Evolutionary conservation across 2,797 vertebrate genomes (phyloP).

Genomic region (Siniperca undulata): DNA sequence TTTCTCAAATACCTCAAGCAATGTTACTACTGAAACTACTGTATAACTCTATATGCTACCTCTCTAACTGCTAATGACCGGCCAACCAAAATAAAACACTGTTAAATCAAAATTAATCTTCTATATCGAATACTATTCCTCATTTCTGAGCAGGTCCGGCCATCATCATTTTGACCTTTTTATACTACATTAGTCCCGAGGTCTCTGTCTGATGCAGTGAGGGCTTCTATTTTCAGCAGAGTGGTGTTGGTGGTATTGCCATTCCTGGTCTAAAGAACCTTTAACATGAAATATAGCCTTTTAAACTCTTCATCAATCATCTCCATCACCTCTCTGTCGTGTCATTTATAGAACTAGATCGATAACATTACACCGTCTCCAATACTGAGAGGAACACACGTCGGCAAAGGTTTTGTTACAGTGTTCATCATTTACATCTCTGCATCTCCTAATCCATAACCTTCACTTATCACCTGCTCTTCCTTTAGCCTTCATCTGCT

Average conservation of each 20-base stretch:
- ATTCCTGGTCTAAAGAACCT: slow-evolving; percentile 34
- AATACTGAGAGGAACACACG: slow-evolving; percentile 34
- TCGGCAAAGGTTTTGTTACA: slow-evolving; percentile 42
- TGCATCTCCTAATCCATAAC: slow-evolving; percentile 33
- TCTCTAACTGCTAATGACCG: not conserved
- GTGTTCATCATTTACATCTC: slow-evolving; percentile 35
- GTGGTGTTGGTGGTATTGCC: not conserved
- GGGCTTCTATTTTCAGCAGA: slow-evolving; percentile 46
- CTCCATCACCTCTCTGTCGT: slow-evolving; percentile 25
- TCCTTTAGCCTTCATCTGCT: not conserved
- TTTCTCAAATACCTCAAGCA: slow-evolving; percentile 6
- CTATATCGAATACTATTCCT: not conserved
- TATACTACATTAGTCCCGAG: slow-evolving; percentile 4
- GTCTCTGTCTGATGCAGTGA: slow-evolving; percentile 18
- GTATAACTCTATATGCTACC: not conserved
- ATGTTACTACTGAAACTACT: not conserved
- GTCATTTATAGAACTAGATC: slow-evolving; percentile 49
- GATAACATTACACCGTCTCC: slow-evolving; percentile 40
- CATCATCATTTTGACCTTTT: slow-evolving; percentile 26
- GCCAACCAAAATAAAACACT: slow-evolving; percentile 1
- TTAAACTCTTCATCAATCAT: slow-evolving; percentile 43
- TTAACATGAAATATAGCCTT: slow-evolving; percentile 35
- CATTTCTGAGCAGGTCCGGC: not conserved
- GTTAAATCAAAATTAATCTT: not conserved
- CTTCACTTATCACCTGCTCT: slow-evolving; percentile 25